Base-by-base conservation (phyloP, 1,140 invertebrate species). In the Drepana arcuata region DNA sequence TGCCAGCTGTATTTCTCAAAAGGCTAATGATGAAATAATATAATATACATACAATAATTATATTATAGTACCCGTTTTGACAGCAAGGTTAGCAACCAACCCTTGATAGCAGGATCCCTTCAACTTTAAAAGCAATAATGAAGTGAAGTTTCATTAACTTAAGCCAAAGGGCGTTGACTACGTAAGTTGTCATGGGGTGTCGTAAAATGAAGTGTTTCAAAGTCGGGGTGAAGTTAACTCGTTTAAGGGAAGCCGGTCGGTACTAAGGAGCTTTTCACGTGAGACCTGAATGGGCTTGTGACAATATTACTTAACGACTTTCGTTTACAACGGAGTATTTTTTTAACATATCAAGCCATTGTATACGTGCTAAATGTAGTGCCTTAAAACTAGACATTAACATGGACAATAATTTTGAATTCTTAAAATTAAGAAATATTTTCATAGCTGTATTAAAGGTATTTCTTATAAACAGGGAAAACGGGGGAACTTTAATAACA, bases 241-340 rank as follows among this genome's bases (percentile, higher is more conserved):
- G 38, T 56, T 56, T 50, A 43, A 34, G 43, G 47, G 30, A 30
- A 46, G 16, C 30, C 38, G 38, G 34, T 41, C 38, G 38, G 28
- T 34, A 32, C 37, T 15, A 23, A 23, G 21, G 14, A 53, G 48
- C 35, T 43, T 49, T 44, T 32, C 16, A 24, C 42, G 44, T 47
- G 43, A 44, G 27, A 48, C 43, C 48, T 50, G 37, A 44, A 47
- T 44, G 39, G 34, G 21, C 47, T 18, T 46, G 35, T 16, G 5
- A n/a, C n/a, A n/a, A n/a, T n/a, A n/a, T n/a, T n/a, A n/a, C n/a
- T n/a, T n/a, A n/a, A n/a, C n/a, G n/a, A n/a, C n/a, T n/a, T n/a
- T n/a, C n/a, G n/a, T n/a, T n/a, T n/a, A n/a, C n/a, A n/a, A n/a
- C n/a, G n/a, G n/a, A n/a, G n/a, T n/a, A n/a, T n/a, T n/a, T n/a